These are phyloP conservation scores for Micromussa lordhowensis DNA, from an alignment of 92 coral and sea anemone genomes.

Conservation along the genomic window DNA sequence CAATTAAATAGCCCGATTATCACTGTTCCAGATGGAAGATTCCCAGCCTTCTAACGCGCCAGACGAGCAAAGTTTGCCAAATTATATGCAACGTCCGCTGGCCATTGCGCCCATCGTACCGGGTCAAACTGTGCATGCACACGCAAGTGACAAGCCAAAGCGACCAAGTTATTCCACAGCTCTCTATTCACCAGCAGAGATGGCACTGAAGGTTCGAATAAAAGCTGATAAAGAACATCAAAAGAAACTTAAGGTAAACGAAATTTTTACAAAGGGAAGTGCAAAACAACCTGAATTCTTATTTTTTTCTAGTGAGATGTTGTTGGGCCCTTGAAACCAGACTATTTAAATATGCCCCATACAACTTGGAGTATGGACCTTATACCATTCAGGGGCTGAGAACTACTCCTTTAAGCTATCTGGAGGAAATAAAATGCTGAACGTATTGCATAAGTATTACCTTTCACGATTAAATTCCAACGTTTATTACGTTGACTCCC, in stretches of 20 bases:
- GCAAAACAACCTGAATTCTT: neutral
- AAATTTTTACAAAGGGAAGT: neutral
- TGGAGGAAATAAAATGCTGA: neutral
- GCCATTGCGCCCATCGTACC: slow-evolving; percentile 70
- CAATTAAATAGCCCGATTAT: neutral
- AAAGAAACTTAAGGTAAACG: slow-evolving; percentile 59
- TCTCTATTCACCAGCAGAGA: slow-evolving; percentile 68
- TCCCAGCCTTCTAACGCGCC: slow-evolving; percentile 62
- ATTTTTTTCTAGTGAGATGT: too few relatives aligned
- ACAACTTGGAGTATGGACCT: neutral
- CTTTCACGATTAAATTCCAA: too few relatives aligned
- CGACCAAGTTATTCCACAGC: slow-evolving; percentile 50
- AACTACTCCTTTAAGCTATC: neutral
- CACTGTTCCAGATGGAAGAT: slow-evolving; percentile 36
- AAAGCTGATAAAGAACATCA: slow-evolving; percentile 88
- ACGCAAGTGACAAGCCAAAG: slow-evolving; percentile 96
- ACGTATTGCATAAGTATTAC: neutral
- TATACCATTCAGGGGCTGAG: neutral
- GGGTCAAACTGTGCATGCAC: slow-evolving; percentile 95
- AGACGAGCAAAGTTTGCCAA: slow-evolving; percentile 68
- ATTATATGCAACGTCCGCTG: slow-evolving; percentile 61
- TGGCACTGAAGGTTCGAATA: slow-evolving; percentile 78
- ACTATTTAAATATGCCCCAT: too few relatives aligned
- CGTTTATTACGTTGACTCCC: too few relatives aligned
- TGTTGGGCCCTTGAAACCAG: too few relatives aligned